Evolutionary conservation across 2,113 vertebrate species (phyloP), one percentile per base, ranked within the genome.

Genomic region (Pelusios castaneus): DNA sequence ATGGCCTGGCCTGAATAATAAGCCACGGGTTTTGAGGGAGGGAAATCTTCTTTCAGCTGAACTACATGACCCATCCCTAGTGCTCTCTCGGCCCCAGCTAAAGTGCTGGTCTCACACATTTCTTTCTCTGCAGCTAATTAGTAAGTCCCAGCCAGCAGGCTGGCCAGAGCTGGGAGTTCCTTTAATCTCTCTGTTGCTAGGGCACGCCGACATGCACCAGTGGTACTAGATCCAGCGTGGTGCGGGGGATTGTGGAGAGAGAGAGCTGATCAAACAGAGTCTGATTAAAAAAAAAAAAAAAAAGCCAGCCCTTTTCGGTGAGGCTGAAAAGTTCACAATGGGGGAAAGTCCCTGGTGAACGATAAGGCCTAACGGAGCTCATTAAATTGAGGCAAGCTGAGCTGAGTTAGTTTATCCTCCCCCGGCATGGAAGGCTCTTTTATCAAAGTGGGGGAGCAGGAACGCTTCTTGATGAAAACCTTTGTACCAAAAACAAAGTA

Each of bases 71-170:
- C 81, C 56, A 89, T 80, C 76, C 92, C 93, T 81, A 91, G 92
- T 92, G 85, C 52, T 90, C 90, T 41, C 85, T 91, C 81, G 82
- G 78, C 52, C 47, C 16, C 1, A 80, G 82, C 92, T 85, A 95
- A 96, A 95, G 63, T 85, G 88, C 91, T 1, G 2, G 91, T 96
- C 93, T 91, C 95, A 95, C 95, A 91, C 92, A 88, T 41, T 92
- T 89, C 89, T 96, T 95, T 97, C 95, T 93, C 49, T 93, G 89
- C 85, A 96, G 95, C 97, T 97, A 97, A 98, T 97, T 97, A 97
- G 90, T 52, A 24, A 96, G 78, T 84, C 89, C 1, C 1, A 93
- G 93, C 95, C 88, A 96, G 80, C 82, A 80, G 0, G 21, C 85
- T 80, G 89, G 93, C 11, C 0, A 80, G 94, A 91, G 91, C 75